Base-by-base conservation (phyloP, 92 coral and sea anemone species). In the Zoanthus sociatus region DNA sequence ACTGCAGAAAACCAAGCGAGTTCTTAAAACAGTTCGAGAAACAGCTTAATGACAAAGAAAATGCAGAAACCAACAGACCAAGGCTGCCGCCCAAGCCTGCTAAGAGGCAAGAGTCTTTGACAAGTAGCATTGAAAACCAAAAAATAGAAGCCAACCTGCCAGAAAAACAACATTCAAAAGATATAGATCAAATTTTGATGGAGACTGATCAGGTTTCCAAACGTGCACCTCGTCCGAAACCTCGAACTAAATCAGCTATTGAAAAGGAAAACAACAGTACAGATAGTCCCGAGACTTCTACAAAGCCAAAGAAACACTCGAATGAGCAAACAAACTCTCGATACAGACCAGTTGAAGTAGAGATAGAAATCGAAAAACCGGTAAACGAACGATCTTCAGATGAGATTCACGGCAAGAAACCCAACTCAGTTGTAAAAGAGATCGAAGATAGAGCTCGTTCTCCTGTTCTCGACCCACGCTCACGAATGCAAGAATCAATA, bases 11-110 rank as follows among this genome's bases (percentile, higher is more conserved):
- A 68, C 90, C 94, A 56, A 92, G 94, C 55, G 94, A 92, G 14
- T 91, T 95, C 26, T 63, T 94, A 66, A 93, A 90, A 72, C 93
- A 87, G 82, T 82, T 95, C 11, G 98, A 95, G 71, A 76, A 82
- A 42, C 87, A 81, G 10, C 63, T 82, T 21, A 79, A 84, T 60
- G 71, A 45, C 12, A 64, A 60, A 72, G 77, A 78, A 46, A 85
- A 73, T 32, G 71, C 92, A 32, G 89, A 84, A 18, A 85, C 47
- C 11, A 48, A 6, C 13, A 81, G 64, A 66, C 85, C 76, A 12
- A 81, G 66, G 26, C 73, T 32, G 46, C 75, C 75, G 0, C 76
- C 61, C 7, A 81, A 46, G 66, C 45, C 85, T 45, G 58, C 14
- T 37, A 81, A 45, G 61, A 66, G 51, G 4, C 73, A 44, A 3